Evolutionary conservation across 2,113 vertebrate species (phyloP).

Genomic region (Grallaria varia): DNA sequence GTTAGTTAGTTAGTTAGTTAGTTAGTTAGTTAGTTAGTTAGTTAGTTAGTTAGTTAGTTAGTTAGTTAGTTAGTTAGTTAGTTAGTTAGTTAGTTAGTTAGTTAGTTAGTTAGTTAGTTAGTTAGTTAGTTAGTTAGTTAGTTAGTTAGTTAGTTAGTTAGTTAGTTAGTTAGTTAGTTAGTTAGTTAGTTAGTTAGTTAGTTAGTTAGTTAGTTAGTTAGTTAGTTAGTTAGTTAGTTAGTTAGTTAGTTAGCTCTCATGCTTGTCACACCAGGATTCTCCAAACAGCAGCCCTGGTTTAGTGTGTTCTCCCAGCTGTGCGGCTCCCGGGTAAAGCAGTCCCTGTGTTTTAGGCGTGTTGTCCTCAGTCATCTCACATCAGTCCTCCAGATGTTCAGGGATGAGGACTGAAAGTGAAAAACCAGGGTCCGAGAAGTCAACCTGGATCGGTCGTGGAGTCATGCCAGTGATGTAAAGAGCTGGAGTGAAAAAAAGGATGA

Average conservation of each 20-base stretch:
- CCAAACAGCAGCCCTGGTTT: neutral
- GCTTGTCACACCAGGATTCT: neutral
- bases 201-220: no score
- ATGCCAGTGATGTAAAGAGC: neutral
- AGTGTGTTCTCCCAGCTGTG: neutral
- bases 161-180: no score
- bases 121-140: no score
- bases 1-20: no score
- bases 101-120: no score
- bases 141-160: no score
- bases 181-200: no score
- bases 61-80: no score
- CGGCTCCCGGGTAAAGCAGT: neutral
- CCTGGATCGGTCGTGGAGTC: neutral
- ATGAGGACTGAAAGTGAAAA: neutral
- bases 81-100: no score
- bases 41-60: no score
- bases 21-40: no score
- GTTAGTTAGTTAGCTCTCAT: neutral
- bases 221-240: no score
- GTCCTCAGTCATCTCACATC: neutral
- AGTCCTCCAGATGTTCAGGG: neutral
- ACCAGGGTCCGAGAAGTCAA: neutral
- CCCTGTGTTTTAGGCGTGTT: accelerated
- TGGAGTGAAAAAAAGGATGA: neutral